These are phyloP conservation scores for Gorsachius goisagi DNA, from an alignment of 2,113 vertebrate genomes.

Conservation along the genomic window DNA sequence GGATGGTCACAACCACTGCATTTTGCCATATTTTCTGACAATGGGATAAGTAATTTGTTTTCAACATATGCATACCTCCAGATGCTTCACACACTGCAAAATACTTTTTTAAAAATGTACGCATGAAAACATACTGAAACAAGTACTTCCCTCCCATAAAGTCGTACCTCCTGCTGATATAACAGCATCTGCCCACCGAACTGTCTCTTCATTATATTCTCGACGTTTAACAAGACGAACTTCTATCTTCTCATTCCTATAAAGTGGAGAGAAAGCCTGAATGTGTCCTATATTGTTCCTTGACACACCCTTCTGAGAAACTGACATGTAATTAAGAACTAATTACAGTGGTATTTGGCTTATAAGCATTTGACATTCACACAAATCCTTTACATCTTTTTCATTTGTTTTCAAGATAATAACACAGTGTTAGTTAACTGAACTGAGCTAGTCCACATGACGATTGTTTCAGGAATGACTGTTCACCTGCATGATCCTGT, in stretches of 20 bases:
- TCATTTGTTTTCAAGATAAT: background rate
- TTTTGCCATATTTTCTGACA: background rate
- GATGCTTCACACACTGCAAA: background rate
- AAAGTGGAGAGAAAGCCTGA: slow-evolving; percentile 39
- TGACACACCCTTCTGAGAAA: background rate
- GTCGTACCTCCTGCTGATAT: slow-evolving; percentile 92
- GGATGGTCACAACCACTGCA: background rate
- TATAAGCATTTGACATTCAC: background rate
- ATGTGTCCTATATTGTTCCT: background rate
- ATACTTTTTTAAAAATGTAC: background rate
- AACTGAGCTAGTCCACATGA: background rate
- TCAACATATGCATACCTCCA: background rate
- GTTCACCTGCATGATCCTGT: background rate
- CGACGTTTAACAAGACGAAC: slow-evolving; percentile 90
- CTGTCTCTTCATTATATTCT: slow-evolving; percentile 90
- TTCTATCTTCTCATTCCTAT: slow-evolving; percentile 86
- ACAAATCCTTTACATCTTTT: background rate
- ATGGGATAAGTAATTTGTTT: background rate
- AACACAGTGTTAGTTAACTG: background rate
- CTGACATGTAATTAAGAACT: background rate
- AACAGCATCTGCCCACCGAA: slow-evolving; percentile 93
- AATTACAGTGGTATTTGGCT: background rate
- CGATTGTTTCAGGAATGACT: background rate
- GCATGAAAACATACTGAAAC: background rate
- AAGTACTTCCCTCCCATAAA: background rate